These are phyloP conservation scores for Phania funesta DNA, from an alignment of 2,888 invertebrate genomes.

Conservation along the genomic window DNA sequence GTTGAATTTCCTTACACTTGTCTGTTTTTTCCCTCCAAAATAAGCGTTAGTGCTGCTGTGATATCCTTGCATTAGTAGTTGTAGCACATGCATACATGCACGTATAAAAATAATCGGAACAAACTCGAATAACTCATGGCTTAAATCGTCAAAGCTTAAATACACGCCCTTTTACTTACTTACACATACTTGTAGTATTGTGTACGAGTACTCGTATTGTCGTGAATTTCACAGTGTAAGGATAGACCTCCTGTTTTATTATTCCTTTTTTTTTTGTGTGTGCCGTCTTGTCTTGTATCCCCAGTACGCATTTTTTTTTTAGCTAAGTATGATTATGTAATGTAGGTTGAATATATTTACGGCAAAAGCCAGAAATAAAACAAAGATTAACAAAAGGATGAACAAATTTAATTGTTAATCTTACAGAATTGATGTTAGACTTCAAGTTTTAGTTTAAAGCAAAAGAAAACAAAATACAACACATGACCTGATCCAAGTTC, in stretches of 20 bases:
- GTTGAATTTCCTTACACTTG: slow-evolving; percentile 40
- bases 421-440: neutral
- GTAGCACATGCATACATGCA: slow-evolving; percentile 15
- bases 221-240: slow-evolving; percentile 28
- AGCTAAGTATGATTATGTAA: slow-evolving; percentile 60
- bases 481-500: slow-evolving; percentile 4
- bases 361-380: slow-evolving; percentile 25
- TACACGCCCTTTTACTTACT: slow-evolving; percentile 60
- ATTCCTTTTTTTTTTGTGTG: slow-evolving; percentile 1
- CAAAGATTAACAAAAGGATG: neutral
- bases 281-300: slow-evolving; percentile 33
- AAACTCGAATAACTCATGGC: slow-evolving; percentile 52
- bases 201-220: slow-evolving; percentile 2
- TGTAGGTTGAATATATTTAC: slow-evolving; percentile 41
- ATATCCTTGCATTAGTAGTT: neutral
- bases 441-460: neutral
- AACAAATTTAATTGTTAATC: slow-evolving; percentile 9
- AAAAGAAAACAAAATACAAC: slow-evolving; percentile 16
- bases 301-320: slow-evolving; percentile 43
- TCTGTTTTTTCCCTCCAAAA: slow-evolving; percentile 62
- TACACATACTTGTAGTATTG: slow-evolving; percentile 26
- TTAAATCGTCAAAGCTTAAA: slow-evolving; percentile 50
- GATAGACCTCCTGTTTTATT: slow-evolving; percentile 41
- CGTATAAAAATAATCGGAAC: slow-evolving; percentile 35
- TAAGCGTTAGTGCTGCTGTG: slow-evolving; percentile 17